Base-by-base conservation (phyloP, 2,888 invertebrate species). In the Byasa hedistus region DNA sequence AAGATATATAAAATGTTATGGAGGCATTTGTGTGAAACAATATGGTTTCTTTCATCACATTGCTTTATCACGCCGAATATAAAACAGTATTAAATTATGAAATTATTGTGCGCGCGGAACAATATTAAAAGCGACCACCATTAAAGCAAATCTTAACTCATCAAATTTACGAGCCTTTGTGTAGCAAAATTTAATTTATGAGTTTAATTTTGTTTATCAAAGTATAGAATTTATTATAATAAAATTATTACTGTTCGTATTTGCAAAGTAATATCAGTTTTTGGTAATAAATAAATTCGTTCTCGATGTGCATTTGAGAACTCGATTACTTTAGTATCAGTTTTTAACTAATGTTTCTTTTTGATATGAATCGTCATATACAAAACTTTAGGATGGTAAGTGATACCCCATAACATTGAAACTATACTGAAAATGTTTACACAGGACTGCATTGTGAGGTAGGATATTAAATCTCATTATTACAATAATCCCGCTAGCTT, bases 121-220 rank as follows among this genome's bases (percentile, higher is more conserved):
- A 58, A 52, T 54, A 24, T 39, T 54, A 23, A 39, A 64, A 64
- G 54, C 64, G 24, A 17, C 24, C 52, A 54, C 58, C 54, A 54
- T 58, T 58, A 63, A 48, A 22, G 22, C 57, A 58, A 64, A 64
- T 64, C 54, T 58, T 59, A 27, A 21, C 17, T 36, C 24, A 52
- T 36, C 44, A 44, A 54, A 64, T 54, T 64, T 64, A 57, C 27
- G 57, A 22, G 51, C 66, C 68, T 68, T 21, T 54, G 71, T 57
- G 55, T 63, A 17, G 65, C 67, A 64, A 70, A 8, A 60, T 27
- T 65, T 55, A 57, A 44, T 17, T 44, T 44, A 17, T 17, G 44
- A 44, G 44, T 15, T 15, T 44, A 17, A 44, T 44, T 44, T 44
- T 44, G 44, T 44, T 4, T 44, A 44, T 17, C 12, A 15, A 19